Conservation (phyloP, 2,113 vertebrate genomes). For the Thalassoma bifasciatum region DNA sequence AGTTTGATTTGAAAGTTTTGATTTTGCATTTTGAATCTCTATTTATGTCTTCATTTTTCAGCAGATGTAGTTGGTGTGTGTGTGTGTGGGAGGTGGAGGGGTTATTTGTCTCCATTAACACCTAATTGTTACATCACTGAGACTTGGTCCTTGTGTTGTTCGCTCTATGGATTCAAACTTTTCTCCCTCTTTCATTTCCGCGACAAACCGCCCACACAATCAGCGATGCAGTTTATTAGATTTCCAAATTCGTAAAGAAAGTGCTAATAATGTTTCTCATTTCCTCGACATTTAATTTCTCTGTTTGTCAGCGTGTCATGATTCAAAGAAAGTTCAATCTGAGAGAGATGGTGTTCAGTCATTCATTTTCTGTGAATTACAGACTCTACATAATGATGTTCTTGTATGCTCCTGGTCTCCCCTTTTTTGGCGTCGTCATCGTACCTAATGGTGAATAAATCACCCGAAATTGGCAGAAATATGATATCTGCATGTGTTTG, state of each 20-base stretch:
- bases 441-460: conserved; percentile 41
- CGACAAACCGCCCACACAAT: not conserved
- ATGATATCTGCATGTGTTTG: conserved; percentile 26
- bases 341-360: conserved; percentile 18
- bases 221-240: not conserved
- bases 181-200: not conserved
- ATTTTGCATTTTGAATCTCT: too few species aligned
- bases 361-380: conserved; percentile 35
- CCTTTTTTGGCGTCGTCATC: conserved; percentile 25
- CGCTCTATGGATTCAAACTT: not conserved
- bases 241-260: conserved; percentile 18
- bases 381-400: conserved; percentile 29
- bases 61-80: too few species aligned
- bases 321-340: conserved; percentile 28
- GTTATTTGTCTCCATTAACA: too few species aligned
- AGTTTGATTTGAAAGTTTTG: too few species aligned
- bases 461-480: not conserved
- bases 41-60: too few species aligned
- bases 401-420: conserved; percentile 14
- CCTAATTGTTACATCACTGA: not conserved
- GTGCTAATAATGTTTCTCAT: conserved; percentile 17
- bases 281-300: conserved; percentile 20
- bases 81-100: too few species aligned
- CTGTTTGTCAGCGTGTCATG: conserved; percentile 19
- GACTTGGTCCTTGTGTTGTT: too few species aligned